Conservation (phyloP, 1,140 invertebrate species). For the Drosophila bipectinata region DNA sequence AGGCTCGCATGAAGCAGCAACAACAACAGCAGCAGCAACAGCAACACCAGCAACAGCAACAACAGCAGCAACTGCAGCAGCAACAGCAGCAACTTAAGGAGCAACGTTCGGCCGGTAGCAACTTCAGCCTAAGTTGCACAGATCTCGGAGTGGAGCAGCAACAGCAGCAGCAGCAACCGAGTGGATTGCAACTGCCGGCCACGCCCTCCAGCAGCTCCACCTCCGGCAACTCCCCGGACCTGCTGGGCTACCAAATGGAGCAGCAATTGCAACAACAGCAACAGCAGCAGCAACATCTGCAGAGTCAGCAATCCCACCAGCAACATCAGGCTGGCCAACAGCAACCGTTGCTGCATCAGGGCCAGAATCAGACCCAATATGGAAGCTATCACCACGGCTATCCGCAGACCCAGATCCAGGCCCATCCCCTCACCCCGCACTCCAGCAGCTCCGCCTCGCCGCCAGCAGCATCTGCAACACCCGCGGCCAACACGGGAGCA, state of each 20-base stretch:
- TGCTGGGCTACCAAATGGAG: conserved; percentile 64
- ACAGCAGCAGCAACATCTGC: conserved; percentile 46
- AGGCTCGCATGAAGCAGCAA: conserved; percentile 80
- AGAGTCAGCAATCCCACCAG: conserved; percentile 49
- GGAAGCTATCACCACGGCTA: conserved; percentile 55
- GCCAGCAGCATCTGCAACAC: conserved; percentile 29
- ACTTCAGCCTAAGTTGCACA: conserved; percentile 51
- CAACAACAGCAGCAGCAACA: conserved; percentile 67
- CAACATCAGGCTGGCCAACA: conserved; percentile 47
- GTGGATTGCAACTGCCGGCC: conserved; percentile 54
- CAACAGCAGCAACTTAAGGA: conserved; percentile 52
- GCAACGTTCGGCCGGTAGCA: conserved; percentile 31
- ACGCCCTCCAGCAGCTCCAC: conserved; percentile 68
- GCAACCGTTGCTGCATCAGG: conserved; percentile 30
- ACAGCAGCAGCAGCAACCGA: conserved; percentile 41
- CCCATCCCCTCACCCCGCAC: conserved; percentile 62
- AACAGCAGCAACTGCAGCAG: conserved; percentile 36
- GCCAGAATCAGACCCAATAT: conserved; percentile 32
- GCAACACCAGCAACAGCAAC: conserved; percentile 63
- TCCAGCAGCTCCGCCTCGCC: conserved; percentile 55
- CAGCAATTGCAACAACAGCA: conserved; percentile 59
- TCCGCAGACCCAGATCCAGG: conserved; percentile 31
- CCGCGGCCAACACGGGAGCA: conserved; percentile 14
- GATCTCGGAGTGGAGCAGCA: conserved; percentile 57
- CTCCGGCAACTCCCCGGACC: conserved; percentile 73